Evolutionary conservation across 2,888 invertebrate species (phyloP).

Genomic region (Conus canariensis): DNA sequence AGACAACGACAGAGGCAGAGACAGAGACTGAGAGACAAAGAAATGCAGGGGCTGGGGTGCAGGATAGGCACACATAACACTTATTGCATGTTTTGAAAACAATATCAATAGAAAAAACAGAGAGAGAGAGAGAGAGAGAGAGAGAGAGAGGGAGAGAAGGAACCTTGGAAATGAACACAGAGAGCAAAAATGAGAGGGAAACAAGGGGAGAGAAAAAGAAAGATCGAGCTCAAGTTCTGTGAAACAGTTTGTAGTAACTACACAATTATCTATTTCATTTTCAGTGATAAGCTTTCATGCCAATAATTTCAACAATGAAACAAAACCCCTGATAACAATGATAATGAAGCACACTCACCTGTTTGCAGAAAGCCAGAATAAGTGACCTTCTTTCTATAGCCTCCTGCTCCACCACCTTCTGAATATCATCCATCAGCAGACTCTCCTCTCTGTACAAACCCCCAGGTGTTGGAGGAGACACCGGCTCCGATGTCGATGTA

Average conservation of each 20-base stretch:
- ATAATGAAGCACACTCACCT: conserved; percentile 80
- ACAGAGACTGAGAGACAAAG: too few species aligned
- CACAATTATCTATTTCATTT: too few species aligned
- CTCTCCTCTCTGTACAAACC: conserved; percentile 82
- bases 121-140: conserved; percentile 10
- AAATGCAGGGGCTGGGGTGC: too few species aligned
- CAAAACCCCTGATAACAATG: too few species aligned
- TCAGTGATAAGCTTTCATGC: too few species aligned
- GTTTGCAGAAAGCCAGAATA: conserved; percentile 92
- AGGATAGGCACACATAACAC: too few species aligned
- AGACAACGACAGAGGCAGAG: too few species aligned
- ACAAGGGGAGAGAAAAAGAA: not conserved
- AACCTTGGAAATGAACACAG: not conserved
- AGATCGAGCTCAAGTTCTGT: not conserved
- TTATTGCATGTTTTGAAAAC: not conserved
- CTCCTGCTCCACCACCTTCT: conserved; percentile 89
- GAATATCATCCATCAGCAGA: conserved; percentile 89
- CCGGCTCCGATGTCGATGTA: conserved; percentile 8
- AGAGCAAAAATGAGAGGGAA: not conserved
- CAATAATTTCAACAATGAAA: too few species aligned
- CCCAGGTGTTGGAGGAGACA: conserved; percentile 35
- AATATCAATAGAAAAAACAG: not conserved
- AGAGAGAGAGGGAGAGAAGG: not conserved
- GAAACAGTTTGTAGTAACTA: too few species aligned
- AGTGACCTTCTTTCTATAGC: conserved; percentile 94